Evolutionary conservation across 2,888 invertebrate genomes (phyloP).

Genomic region (Liopterus haemorrhoidalis): DNA sequence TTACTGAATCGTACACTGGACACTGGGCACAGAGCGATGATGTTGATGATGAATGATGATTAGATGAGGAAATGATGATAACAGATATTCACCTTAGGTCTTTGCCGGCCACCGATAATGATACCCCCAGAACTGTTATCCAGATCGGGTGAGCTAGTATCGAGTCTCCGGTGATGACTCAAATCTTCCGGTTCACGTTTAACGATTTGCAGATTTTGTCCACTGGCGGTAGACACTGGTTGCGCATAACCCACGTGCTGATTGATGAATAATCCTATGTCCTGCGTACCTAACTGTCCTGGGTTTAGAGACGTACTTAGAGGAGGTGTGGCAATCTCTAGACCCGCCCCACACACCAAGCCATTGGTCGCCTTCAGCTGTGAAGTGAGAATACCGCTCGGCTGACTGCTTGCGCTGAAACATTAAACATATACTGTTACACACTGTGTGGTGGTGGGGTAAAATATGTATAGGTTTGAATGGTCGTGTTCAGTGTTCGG

Average conservation of each 20-base stretch:
- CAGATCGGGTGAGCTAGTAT: slow-evolving; percentile 51
- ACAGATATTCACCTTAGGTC: slow-evolving; percentile 54
- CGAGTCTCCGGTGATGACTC: slow-evolving; percentile 64
- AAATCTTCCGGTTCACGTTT: slow-evolving; percentile 79
- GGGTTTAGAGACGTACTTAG: slow-evolving; percentile 44
- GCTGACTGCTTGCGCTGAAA: slow-evolving; percentile 47
- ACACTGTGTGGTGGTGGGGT: too few species aligned
- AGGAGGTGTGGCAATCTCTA: slow-evolving; percentile 48
- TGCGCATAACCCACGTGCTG: slow-evolving; percentile 57
- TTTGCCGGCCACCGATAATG: slow-evolving; percentile 48
- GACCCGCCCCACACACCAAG: slow-evolving; percentile 62
- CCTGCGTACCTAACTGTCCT: slow-evolving; percentile 57
- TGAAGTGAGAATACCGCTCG: slow-evolving; percentile 56
- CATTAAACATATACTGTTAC: too few species aligned
- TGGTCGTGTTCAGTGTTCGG: too few species aligned
- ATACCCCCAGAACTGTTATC: slow-evolving; percentile 54
- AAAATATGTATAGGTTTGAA: too few species aligned
- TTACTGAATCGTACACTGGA: slow-evolving; percentile 5
- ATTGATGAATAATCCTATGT: slow-evolving; percentile 52
- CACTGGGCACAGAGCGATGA: slow-evolving; percentile 47
- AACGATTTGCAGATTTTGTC: slow-evolving; percentile 61
- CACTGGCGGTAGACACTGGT: slow-evolving; percentile 45
- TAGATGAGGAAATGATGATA: too few species aligned
- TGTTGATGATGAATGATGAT: slow-evolving; percentile 53
- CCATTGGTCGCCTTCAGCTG: slow-evolving; percentile 66